Evolutionary conservation across 92 coral and sea anemone species (phyloP).

Genomic region (Zoanthus sociatus): DNA sequence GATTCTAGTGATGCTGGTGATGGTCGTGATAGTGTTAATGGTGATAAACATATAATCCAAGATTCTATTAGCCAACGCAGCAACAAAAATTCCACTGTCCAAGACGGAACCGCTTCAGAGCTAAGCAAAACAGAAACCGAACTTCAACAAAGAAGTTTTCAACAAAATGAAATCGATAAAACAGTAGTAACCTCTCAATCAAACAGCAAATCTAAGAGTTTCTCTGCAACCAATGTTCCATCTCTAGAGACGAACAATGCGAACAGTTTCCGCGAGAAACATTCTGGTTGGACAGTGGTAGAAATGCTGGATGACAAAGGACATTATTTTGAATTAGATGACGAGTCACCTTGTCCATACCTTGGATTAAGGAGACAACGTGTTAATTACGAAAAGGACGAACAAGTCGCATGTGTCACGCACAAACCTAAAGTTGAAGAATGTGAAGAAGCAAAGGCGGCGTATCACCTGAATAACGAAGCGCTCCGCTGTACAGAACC

Average conservation of each 20-base stretch:
- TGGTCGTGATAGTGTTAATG: background rate
- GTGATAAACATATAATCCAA: background rate
- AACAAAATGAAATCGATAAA: background rate
- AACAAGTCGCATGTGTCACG: conserved; percentile 62
- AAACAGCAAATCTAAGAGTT: background rate
- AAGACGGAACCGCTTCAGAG: background rate
- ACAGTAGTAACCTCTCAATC: background rate
- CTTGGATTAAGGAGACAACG: conserved; percentile 60
- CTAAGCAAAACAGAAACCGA: background rate
- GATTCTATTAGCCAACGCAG: background rate
- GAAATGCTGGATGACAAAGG: conserved; percentile 43
- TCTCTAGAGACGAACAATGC: background rate
- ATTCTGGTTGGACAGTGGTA: conserved; percentile 32
- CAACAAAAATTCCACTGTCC: background rate
- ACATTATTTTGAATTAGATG: conserved; percentile 43
- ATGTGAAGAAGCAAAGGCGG: conserved; percentile 75
- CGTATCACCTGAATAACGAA: conserved; percentile 62
- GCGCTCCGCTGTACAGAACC: conserved; percentile 66
- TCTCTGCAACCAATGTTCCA: background rate
- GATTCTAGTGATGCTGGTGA: background rate
- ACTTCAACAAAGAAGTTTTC: background rate
- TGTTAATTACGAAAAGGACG: background rate
- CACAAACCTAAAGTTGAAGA: conserved; percentile 61
- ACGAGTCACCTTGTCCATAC: conserved; percentile 68
- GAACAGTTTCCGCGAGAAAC: background rate